These are phyloP conservation scores for Lepidurus arcticus DNA, from an alignment of 1,140 invertebrate genomes.

Conservation along the genomic window DNA sequence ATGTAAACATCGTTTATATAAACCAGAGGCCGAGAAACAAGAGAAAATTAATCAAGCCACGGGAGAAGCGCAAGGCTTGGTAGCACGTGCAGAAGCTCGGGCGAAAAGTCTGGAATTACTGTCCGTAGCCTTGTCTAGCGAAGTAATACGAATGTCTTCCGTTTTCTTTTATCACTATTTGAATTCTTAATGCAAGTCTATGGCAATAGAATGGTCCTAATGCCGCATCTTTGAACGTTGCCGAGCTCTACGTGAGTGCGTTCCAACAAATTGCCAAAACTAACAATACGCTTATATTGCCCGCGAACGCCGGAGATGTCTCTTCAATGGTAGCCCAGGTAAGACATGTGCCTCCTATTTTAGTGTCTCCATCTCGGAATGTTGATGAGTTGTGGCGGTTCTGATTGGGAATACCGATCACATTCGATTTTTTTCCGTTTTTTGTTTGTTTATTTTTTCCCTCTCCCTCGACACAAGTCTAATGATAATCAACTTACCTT, in stretches of 20 bases:
- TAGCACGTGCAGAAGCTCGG: slow-evolving; percentile 76
- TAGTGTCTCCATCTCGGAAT: slow-evolving; percentile 33
- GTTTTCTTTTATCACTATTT: background rate
- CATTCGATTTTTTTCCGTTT: background rate
- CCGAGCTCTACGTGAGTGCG: slow-evolving; percentile 90
- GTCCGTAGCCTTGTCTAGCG: slow-evolving; percentile 56
- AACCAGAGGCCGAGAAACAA: slow-evolving; percentile 71
- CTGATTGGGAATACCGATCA: background rate
- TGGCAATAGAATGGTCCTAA: slow-evolving; percentile 62
- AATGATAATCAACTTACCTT: background rate
- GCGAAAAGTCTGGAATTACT: slow-evolving; percentile 70
- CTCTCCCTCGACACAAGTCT: background rate
- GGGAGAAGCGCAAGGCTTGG: slow-evolving; percentile 80
- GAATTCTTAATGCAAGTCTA: slow-evolving; percentile 14
- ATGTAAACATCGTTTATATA: slow-evolving; percentile 27
- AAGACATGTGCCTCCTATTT: slow-evolving; percentile 34
- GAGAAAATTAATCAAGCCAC: slow-evolving; percentile 81
- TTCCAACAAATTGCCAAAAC: slow-evolving; percentile 88
- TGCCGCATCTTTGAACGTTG: slow-evolving; percentile 85
- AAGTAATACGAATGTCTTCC: slow-evolving; percentile 43
- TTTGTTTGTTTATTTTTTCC: background rate
- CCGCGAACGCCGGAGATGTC: slow-evolving; percentile 82
- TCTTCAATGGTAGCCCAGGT: slow-evolving; percentile 77
- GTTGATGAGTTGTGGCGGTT: background rate
- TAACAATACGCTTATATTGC: slow-evolving; percentile 91